Conservation (phyloP, 2,113 vertebrate species). For the Oostethus manadensis region DNA sequence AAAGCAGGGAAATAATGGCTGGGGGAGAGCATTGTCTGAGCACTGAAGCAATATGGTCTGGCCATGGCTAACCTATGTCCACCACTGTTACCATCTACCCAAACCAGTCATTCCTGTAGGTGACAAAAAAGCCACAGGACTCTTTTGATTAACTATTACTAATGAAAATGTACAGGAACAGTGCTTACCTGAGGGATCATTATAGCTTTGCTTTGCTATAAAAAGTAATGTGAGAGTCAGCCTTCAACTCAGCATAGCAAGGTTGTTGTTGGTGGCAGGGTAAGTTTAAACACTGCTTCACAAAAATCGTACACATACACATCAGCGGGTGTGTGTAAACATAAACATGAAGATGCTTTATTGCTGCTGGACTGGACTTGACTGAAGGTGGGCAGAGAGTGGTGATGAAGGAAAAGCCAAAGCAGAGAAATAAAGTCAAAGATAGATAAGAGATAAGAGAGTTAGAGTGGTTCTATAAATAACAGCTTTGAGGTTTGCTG, state of each 20-base stretch:
- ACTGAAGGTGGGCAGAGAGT: background rate
- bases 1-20: slow-evolving; percentile 1
- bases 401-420: slow-evolving; percentile 4
- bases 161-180: slow-evolving; percentile 13
- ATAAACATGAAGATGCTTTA: slow-evolving; percentile 16
- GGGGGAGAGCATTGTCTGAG: slow-evolving; percentile 6
- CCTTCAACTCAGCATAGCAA: slow-evolving; percentile 32
- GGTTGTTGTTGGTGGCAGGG: slow-evolving; percentile 2
- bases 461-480: slow-evolving; percentile 39
- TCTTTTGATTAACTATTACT: slow-evolving; percentile 33
- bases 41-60: slow-evolving; percentile 19
- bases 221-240: slow-evolving; percentile 11
- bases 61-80: slow-evolving; percentile 27
- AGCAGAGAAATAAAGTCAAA: slow-evolving; percentile 29
- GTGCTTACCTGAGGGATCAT: slow-evolving; percentile 29
- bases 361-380: slow-evolving; percentile 15
- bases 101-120: slow-evolving; percentile 35
- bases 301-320: slow-evolving; percentile 20
- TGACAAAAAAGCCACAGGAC: slow-evolving; percentile 32
- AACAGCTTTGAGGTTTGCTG: slow-evolving; percentile 51
- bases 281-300: slow-evolving; percentile 4
- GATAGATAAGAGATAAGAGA: slow-evolving; percentile 22
- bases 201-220: background rate
- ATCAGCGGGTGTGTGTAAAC: slow-evolving; percentile 32
- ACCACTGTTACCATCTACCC: slow-evolving; percentile 25